phyloP scores from a whole-genome alignment of 2,113 vertebrate genomes.

The Myotis yumanensis region DNA sequence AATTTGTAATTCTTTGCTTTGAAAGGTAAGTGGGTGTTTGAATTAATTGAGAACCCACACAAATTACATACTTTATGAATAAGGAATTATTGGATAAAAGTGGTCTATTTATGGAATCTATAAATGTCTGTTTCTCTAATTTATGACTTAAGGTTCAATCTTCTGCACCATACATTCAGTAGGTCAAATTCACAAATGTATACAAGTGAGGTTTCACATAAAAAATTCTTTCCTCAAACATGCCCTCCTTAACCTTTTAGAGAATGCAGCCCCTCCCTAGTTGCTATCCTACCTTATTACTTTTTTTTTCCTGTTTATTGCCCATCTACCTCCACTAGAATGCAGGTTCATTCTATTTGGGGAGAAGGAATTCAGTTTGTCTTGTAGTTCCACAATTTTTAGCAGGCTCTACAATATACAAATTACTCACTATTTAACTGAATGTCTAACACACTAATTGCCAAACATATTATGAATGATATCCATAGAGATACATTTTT shows the following conservation, averaged over 20 bases:
- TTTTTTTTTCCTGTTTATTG: not conserved
- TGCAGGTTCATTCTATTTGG: not conserved
- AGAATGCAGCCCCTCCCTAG: not conserved
- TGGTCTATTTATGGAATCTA: not conserved
- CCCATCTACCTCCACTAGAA: not conserved
- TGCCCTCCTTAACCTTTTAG: not conserved
- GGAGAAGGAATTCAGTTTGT: not conserved
- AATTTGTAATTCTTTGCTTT: slow-evolving; percentile 13
- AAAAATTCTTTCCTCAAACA: not conserved
- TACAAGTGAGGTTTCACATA: not conserved
- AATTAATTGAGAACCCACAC: not conserved
- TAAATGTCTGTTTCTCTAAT: not conserved
- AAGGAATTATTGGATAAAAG: not conserved
- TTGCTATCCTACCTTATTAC: not conserved
- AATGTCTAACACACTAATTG: not conserved
- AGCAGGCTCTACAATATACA: not conserved
- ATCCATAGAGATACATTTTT: not conserved
- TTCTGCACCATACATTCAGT: not conserved
- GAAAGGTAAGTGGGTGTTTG: not conserved
- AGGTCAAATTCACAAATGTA: not conserved
- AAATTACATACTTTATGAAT: not conserved
- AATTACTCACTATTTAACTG: slow-evolving; percentile 5
- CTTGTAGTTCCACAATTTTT: not conserved
- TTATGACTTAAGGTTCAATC: not conserved
- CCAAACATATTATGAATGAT: not conserved